These are phyloP conservation scores for Laspeyria flexula DNA, from an alignment of 2,888 invertebrate genomes.

Conservation along the genomic window DNA sequence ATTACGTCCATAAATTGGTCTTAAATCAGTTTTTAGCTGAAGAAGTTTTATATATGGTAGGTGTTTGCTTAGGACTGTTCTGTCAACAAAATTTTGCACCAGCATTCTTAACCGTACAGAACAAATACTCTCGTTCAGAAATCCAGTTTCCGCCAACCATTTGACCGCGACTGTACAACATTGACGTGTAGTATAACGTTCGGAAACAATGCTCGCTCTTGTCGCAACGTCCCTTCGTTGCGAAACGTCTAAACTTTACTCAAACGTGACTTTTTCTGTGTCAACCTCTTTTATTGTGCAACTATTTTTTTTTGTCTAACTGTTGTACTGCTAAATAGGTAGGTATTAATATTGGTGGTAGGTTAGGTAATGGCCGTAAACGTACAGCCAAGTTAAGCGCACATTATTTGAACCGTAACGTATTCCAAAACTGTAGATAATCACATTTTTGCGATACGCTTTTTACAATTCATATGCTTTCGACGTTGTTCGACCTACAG, in stretches of 20 bases:
- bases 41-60: too few relatives aligned
- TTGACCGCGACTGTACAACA: neutral
- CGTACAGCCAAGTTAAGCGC: neutral
- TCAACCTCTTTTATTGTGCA: conserved; percentile 25
- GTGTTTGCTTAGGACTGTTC: too few relatives aligned
- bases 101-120: neutral
- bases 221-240: conserved; percentile 42
- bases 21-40: too few relatives aligned
- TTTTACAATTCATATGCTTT: too few relatives aligned
- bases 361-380: conserved; percentile 4
- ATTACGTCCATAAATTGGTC: too few relatives aligned
- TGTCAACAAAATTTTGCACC: too few relatives aligned
- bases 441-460: neutral
- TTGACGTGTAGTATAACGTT: conserved; percentile 15
- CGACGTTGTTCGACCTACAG: too few relatives aligned
- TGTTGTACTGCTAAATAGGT: conserved; percentile 9
- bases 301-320: conserved; percentile 16
- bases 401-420: neutral
- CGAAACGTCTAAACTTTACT: conserved; percentile 29
- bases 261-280: conserved; percentile 50
- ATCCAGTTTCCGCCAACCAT: neutral
- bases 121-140: neutral
- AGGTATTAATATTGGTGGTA: neutral
- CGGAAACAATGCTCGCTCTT: conserved; percentile 36
- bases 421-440: neutral